phyloP scores from a whole-genome alignment of 2,797 vertebrate genomes.

The Peromyscus nudipes region DNA sequence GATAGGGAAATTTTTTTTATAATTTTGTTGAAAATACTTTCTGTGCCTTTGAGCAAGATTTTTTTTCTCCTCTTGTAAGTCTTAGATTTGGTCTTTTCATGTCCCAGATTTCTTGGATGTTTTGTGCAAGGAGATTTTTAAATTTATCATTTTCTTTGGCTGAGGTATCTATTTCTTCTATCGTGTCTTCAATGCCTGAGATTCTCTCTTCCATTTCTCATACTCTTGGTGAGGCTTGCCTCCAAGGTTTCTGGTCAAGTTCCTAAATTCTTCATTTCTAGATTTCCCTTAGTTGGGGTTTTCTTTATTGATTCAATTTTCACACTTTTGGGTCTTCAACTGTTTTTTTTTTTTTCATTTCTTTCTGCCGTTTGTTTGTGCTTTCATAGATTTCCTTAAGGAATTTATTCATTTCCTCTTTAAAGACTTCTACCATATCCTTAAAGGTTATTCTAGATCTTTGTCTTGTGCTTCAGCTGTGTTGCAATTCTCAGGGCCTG shows the following conservation, averaged over 20 bases:
- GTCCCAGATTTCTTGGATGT: neutral
- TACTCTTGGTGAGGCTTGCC: neutral
- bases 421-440: neutral
- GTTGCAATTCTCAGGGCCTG: neutral
- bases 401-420: neutral
- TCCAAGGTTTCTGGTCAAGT: neutral
- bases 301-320: neutral
- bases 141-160: neutral
- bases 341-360: neutral
- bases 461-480: neutral
- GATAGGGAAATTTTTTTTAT: too few species aligned
- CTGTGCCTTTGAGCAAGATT: neutral
- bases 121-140: neutral
- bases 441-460: neutral
- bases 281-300: neutral
- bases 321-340: neutral
- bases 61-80: neutral
- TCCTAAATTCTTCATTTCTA: neutral
- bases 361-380: neutral
- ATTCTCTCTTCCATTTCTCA: neutral
- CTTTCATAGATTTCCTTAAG: neutral
- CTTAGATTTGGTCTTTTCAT: neutral
- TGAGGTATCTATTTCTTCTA: neutral
- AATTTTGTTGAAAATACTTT: neutral
- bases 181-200: too few species aligned